Conservation (phyloP, 2,797 vertebrate genomes). For the Aulostomus chinensis region DNA sequence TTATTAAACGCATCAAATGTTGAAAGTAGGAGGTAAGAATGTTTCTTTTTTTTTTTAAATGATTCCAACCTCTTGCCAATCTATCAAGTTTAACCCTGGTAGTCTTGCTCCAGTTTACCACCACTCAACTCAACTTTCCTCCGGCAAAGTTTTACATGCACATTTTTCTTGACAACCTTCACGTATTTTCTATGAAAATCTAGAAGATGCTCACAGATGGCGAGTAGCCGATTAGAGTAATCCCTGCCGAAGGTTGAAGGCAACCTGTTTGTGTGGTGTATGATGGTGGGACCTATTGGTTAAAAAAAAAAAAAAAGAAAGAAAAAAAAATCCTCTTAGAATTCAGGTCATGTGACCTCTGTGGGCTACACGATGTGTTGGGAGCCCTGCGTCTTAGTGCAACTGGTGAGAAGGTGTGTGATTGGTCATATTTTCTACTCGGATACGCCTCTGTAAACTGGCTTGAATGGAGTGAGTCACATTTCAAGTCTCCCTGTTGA, state of each 20-base stretch:
- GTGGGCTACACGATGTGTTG: conserved; percentile 23
- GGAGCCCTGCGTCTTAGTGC: conserved; percentile 6
- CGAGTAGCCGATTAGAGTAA: conserved; percentile 59
- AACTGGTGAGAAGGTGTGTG: no score
- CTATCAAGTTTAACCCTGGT: no score
- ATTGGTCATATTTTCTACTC: no score
- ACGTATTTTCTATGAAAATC: conserved; percentile 4
- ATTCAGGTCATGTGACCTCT: conserved; percentile 55
- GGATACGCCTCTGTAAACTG: background rate
- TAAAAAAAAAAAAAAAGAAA: no score
- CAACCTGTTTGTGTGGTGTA: conserved; percentile 29
- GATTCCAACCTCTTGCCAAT: no score
- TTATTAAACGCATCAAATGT: no score
- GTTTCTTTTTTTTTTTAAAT: no score
- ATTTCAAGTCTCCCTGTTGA: background rate
- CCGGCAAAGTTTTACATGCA: no score
- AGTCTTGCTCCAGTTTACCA: no score
- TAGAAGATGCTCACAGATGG: conserved; percentile 57
- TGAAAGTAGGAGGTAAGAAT: no score
- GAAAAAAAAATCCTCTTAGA: conserved; percentile 78
- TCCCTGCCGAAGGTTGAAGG: conserved; percentile 40
- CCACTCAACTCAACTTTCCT: no score
- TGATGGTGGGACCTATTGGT: conserved; percentile 27
- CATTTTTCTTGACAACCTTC: no score
- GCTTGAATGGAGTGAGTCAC: background rate